Conservation (phyloP, 1,140 invertebrate species). For the Holcopasites calliopsidis region DNA sequence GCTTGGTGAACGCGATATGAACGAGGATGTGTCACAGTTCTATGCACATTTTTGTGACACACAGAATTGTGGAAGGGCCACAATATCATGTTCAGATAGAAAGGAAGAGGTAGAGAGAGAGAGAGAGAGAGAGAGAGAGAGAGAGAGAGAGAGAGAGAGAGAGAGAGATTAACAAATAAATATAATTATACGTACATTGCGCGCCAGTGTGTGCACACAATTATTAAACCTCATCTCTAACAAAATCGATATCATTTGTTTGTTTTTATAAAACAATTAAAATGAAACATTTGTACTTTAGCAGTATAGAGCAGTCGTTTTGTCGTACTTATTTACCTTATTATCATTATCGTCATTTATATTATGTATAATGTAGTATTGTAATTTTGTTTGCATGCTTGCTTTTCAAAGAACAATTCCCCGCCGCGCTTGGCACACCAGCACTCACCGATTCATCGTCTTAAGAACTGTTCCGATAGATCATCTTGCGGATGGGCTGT, state of each 20-base stretch:
- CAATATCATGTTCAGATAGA: not conserved
- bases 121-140: not conserved
- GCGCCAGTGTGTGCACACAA: conserved; percentile 36
- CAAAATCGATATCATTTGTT: conserved; percentile 56
- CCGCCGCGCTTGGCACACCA: conserved; percentile 63
- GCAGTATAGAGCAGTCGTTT: conserved; percentile 80
- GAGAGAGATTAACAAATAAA: conserved; percentile 64
- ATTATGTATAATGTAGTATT: conserved; percentile 64
- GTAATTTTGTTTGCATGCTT: conserved; percentile 63
- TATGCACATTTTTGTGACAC: not conserved
- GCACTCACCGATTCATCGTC: conserved; percentile 37
- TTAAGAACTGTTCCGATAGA: conserved; percentile 33
- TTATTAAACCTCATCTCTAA: conserved; percentile 52
- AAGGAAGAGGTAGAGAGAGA: not conserved
- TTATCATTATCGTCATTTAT: conserved; percentile 65
- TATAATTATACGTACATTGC: conserved; percentile 64
- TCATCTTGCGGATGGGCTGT: conserved; percentile 20
- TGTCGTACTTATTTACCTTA: conserved; percentile 69
- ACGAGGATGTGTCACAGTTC: conserved; percentile 15
- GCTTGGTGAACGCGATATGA: conserved; percentile 14
- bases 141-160: not conserved
- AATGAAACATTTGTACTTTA: conserved; percentile 80
- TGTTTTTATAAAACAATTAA: conserved; percentile 75
- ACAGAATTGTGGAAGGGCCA: conserved; percentile 1
- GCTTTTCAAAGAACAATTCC: conserved; percentile 72